Evolutionary conservation across 2,797 vertebrate species (phyloP).

Genomic region (Clarias laeviceps): DNA sequence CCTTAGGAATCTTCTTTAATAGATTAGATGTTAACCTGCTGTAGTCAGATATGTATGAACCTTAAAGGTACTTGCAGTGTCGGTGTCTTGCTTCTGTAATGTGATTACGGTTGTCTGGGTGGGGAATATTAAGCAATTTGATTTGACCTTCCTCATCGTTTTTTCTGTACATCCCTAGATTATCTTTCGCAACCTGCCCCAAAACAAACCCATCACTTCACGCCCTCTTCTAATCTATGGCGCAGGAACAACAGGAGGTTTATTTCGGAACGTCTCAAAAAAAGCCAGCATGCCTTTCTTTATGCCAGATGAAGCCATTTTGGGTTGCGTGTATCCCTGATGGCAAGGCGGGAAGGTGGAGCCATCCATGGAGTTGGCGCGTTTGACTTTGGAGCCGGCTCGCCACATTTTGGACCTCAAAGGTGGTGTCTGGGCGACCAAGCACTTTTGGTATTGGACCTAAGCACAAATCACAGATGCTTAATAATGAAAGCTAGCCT

Average conservation of each 20-base stretch:
- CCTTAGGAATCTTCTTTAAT: conserved; percentile 47
- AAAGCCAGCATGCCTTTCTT: conserved; percentile 88
- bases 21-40: conserved; percentile 42
- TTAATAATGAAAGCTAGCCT: neutral
- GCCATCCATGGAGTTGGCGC: conserved; percentile 82
- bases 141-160: conserved; percentile 15
- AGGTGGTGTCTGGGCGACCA: conserved; percentile 86
- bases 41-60: conserved; percentile 30
- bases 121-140: conserved; percentile 14
- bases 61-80: conserved; percentile 33
- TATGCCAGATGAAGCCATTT: conserved; percentile 66
- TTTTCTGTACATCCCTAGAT: neutral
- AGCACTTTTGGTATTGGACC: conserved; percentile 95
- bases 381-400: conserved; percentile 77
- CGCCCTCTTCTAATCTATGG: conserved; percentile 61
- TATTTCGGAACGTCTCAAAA: conserved; percentile 86
- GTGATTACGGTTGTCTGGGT: conserved; percentile 18
- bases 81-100: neutral
- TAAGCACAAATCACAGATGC: conserved; percentile 57
- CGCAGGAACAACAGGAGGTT: conserved; percentile 80
- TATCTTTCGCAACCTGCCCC: neutral
- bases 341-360: conserved; percentile 67
- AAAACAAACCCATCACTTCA: conserved; percentile 26
- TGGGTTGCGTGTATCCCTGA: conserved; percentile 64
- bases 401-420: conserved; percentile 77